Base-by-base conservation (phyloP, 2,113 vertebrate genomes). In the Fregata magnificens region DNA sequence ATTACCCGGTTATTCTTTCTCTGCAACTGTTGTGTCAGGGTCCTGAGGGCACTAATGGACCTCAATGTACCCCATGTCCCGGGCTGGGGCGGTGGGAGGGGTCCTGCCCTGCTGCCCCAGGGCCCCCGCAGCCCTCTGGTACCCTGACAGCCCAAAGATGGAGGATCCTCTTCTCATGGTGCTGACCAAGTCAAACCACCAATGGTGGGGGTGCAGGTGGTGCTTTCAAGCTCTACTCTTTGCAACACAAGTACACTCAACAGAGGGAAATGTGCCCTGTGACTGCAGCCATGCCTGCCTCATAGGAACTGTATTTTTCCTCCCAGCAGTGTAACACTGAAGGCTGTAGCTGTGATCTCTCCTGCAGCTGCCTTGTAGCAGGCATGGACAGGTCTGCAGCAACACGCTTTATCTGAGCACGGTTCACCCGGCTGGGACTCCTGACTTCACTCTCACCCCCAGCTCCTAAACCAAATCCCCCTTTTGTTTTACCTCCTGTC, bases 231-330 rank as follows among this genome's bases (percentile, higher is more conserved):
- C 18, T 12, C 45, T 15, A 1, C 22, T 53, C 52, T 49, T 11
- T 8, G 26, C 58, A 47, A 14, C 9, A 5, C 34, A 5, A 36
- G 73, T 3, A 3, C 16, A 0, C 32, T 5, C 17, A 0, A 1
- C 2, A 45, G 52, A 38, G 28, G 31, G 55, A 53, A 29, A 4
- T 0, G 2, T 20, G 53, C 36, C 32, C 74, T 3, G 2, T 0
- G 17, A 2, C 49, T 1, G 24, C 24, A 31, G 72, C 58, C 14
- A 1, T 26, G 11, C 16, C 50, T 9, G 6, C 52, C 58, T 31
- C 5, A 0, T 0, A 18, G 38, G 25, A 45, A 4, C 11, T 0
- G 0, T 8, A 1, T 4, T 40, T 34, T n/a, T 10, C 49, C 82
- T 42, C 65, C 50, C 66, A 0, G 5, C 38, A 32, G 53, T 1